Base-by-base conservation (phyloP, 2,113 vertebrate species). In the Pseudonaja textilis region DNA sequence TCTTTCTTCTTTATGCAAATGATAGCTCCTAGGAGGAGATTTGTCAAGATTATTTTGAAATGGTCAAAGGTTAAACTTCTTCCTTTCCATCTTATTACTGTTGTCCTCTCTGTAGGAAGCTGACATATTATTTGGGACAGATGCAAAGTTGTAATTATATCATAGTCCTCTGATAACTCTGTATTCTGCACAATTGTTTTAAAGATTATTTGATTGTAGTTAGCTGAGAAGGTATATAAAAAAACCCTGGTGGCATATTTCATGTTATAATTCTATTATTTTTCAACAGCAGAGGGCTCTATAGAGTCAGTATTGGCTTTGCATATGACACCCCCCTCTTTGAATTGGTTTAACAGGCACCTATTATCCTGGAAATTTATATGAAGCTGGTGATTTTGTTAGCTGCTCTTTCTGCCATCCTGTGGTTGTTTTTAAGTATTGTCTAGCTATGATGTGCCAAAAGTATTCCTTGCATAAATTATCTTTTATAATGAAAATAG, bases 321-420 rank as follows among this genome's bases (percentile, higher is more conserved):
- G 34, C 86, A 39, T 50, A 45, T 0, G 22, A 69, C 14, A 0
- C 39, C 7, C 64, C 64, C 5, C 0, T 91, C 45, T 91, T 89
- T 89, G 92, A 57, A 0, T 90, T 50, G 69, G 26, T 7, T 42
- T 0, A 0, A 18, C 88, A 87, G 26, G 91, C 45, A 94, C 91
- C 92, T 91, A 91, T 45, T 93, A 86, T 26, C 93, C 90, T 89
- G 95, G 91, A 94, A 95, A 91, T 94, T 92, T 34, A 23, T 89
- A 20, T 42, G 18, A 64, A 29, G 69, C 45, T 91, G 42, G 86
- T 5, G 93, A 92, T 90, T 90, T 94, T 95, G 47, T 23, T 94
- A 42, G 94, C 64, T 95, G 97, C 93, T 94, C 88, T 55, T 96
- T 95, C 97, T 97, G 97, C 97, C 97, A 96, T 95, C 97, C 96